Base-by-base conservation (phyloP, 2,888 invertebrate species). In the Cremastinae sp. region DNA sequence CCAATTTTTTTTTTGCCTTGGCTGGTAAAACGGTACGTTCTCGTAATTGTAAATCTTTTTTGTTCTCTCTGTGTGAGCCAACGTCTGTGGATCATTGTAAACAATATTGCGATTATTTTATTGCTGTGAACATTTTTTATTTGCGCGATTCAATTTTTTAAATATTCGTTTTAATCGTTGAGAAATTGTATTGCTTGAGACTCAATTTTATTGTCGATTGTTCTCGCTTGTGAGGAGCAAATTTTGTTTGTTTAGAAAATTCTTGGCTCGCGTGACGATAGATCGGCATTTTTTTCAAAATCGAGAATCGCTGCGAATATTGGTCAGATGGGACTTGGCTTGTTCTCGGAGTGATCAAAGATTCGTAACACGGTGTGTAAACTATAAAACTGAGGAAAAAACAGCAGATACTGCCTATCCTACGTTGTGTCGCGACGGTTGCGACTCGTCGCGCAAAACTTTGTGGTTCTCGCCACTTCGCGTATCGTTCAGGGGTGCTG, bases 371-470 rank as follows among this genome's bases (percentile, higher is more conserved):
- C 53, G 59, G 65, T 65, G 34, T 68, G 56, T 68, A 62, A 68
- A 72, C 66, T 64, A 59, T 75, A 66, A 66, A 61, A 34, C 0
- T 49, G 43, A 38, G 18, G 34, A 20, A 51, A 22, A 64, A 64
- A 68, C 62, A 76, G 38, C 76, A 41, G 64, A 69, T 76, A 76
- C 73, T 76, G 76, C 76, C 76, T 70, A 69, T 53, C 59, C 66
- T 69, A 68, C 62, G 76, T 73, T 73, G 73, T 28, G 28, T 73
- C 34, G 66, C 66, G 68, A 18, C 51, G 61, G 22, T 36, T 38
- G 62, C 20, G 18, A 12, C 65, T 73, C 41, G 66, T 75, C 65
- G 59, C 75, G 18, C 41, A 58, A 73, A 43, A 22, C 28, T 28
- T 54, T 54, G 34, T 51, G 45, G 38, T 12, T 7, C 28, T 41